These are phyloP conservation scores for Metaphire vulgaris DNA, from an alignment of 1,140 invertebrate genomes.

Conservation along the genomic window DNA sequence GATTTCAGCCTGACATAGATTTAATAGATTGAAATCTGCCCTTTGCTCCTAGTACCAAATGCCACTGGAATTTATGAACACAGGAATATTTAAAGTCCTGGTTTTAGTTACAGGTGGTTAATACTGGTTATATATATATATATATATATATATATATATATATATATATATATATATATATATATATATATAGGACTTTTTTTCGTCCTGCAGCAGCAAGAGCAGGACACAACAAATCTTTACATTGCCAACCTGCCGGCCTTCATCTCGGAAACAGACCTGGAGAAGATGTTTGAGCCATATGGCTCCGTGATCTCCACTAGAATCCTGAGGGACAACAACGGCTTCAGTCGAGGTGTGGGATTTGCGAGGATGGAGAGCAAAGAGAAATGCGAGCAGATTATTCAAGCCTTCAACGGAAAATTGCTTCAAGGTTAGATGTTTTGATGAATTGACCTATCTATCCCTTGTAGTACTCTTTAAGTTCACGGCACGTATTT, in stretches of 20 bases:
- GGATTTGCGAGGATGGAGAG: slow-evolving; percentile 90
- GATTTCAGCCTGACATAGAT: no score
- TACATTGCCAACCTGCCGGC: slow-evolving; percentile 96
- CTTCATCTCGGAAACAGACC: slow-evolving; percentile 84
- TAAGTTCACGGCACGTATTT: not conserved
- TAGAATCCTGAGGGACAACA: slow-evolving; percentile 83
- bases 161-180: no score
- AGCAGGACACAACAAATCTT: slow-evolving; percentile 97
- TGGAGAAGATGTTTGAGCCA: slow-evolving; percentile 71
- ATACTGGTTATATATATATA: no score
- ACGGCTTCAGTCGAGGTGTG: slow-evolving; percentile 84
- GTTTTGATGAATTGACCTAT: not conserved
- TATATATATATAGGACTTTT: not conserved
- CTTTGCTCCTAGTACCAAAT: no score
- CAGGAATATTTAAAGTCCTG: no score
- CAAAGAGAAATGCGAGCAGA: slow-evolving; percentile 93
- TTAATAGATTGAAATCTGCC: no score
- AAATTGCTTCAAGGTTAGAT: slow-evolving; percentile 61
- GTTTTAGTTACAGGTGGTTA: no score
- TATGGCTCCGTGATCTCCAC: slow-evolving; percentile 80
- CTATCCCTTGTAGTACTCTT: not conserved
- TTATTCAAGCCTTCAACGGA: slow-evolving; percentile 87
- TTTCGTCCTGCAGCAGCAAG: slow-evolving; percentile 75
- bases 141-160: no score
- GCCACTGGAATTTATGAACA: no score